Evolutionary conservation across 2,113 vertebrate species (phyloP).

Genomic region (Scytalopus superciliaris): DNA sequence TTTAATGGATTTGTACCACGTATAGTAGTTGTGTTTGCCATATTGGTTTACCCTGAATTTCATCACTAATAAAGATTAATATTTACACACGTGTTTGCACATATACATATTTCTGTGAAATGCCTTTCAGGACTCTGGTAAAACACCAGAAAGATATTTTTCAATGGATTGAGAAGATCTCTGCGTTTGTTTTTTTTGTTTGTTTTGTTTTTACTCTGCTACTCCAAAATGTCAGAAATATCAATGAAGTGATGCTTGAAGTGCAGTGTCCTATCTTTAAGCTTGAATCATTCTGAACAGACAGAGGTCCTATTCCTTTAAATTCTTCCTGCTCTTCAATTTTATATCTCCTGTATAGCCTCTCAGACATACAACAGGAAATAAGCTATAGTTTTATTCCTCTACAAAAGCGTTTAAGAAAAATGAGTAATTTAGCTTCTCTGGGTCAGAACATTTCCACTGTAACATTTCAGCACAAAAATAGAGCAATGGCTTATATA

Average conservation of each 20-base stretch:
- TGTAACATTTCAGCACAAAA: not conserved
- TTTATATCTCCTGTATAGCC: not conserved
- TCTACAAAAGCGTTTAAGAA: not conserved
- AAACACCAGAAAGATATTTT: constrained; percentile 13
- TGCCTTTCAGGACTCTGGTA: not conserved
- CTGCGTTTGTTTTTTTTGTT: not conserved
- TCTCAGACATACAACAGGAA: not conserved
- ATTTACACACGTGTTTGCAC: not conserved
- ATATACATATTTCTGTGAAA: not conserved
- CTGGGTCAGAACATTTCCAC: not conserved
- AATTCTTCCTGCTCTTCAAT: constrained; percentile 3
- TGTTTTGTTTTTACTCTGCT: not conserved
- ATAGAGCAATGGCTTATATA: not conserved
- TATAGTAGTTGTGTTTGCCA: not conserved
- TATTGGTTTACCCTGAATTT: not conserved
- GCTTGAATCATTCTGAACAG: not conserved
- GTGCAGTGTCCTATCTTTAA: not conserved
- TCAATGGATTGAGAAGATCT: not conserved
- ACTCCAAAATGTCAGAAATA: constrained; percentile 1
- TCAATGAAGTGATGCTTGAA: not conserved
- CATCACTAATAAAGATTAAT: not conserved
- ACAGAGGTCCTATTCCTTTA: not conserved
- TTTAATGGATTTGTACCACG: not conserved
- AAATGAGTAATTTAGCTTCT: not conserved
- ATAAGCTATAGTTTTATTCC: not conserved